Percentiles rank a stretch among this genome's conserved stretches.
phyloP scores from a whole-genome alignment of 1,140 invertebrate species.

The Whitmania pigra region DNA sequence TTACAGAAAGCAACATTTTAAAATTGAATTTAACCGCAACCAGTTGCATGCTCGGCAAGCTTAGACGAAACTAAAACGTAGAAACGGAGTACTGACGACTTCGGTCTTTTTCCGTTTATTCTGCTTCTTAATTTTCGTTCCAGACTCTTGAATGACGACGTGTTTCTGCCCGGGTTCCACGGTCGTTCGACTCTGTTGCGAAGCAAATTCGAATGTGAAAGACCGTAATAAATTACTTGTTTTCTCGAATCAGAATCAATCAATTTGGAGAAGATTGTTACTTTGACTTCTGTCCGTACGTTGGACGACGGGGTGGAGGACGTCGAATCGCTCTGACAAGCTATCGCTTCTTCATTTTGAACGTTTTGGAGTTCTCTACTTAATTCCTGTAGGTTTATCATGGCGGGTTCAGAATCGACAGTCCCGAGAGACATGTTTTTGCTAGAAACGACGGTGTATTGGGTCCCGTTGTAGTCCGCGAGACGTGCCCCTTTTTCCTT shows the following conservation, averaged over 20 bases:
- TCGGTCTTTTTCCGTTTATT: slow-evolving; percentile 20
- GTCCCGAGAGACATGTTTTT: not conserved
- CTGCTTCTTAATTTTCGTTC: not conserved
- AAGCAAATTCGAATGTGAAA: not conserved
- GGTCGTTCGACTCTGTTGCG: too few species aligned
- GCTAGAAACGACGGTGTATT: not conserved
- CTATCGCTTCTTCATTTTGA: not conserved
- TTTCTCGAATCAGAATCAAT: not conserved
- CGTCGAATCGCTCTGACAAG: not conserved
- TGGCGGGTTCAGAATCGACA: not conserved
- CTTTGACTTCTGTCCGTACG: not conserved
- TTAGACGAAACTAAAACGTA: not conserved
- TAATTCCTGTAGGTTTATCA: slow-evolving; percentile 1
- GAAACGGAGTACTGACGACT: slow-evolving; percentile 21
- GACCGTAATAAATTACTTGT: too few species aligned
- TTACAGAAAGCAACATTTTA: too few species aligned
- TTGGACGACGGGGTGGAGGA: not conserved
- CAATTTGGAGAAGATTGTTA: not conserved
- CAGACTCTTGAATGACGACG: slow-evolving; percentile 3
- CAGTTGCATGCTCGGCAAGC: too few species aligned
- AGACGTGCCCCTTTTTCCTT: not conserved
- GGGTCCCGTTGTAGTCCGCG: not conserved
- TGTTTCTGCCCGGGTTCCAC: slow-evolving; percentile 4
- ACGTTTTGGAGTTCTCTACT: not conserved
- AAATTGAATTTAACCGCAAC: too few species aligned